Conservation (phyloP, 2,888 invertebrate species). For the Parapristionchus giblindavisi region DNA sequence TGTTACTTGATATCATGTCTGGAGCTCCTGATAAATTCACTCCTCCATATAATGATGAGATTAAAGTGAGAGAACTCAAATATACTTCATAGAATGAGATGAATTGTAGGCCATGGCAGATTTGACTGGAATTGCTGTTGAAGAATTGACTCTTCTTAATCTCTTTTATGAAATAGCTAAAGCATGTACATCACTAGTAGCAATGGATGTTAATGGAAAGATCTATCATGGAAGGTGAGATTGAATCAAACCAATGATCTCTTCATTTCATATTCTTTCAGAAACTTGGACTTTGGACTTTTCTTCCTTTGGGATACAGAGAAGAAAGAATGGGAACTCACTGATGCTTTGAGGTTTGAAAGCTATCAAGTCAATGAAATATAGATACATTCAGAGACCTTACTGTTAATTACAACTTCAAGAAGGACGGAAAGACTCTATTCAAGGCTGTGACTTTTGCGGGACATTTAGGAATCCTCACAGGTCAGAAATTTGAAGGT, state of each 20-base stretch:
- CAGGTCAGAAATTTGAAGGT: conserved; percentile 30
- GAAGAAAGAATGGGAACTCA: conserved; percentile 42
- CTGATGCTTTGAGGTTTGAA: conserved; percentile 40
- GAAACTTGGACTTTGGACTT: conserved; percentile 74
- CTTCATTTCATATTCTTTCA: neutral
- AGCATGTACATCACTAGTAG: conserved; percentile 75
- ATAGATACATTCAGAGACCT: conserved; percentile 41
- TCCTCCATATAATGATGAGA: neutral
- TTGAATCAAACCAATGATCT: neutral
- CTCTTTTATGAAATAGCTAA: conserved; percentile 75
- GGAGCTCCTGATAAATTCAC: neutral
- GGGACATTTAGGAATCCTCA: conserved; percentile 74
- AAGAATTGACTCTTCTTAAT: conserved; percentile 74
- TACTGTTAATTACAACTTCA: conserved; percentile 70
- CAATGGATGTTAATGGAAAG: conserved; percentile 70
- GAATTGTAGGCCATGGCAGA: conserved; percentile 43
- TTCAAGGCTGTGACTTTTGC: conserved; percentile 73
- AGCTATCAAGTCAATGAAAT: neutral
- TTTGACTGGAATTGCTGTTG: conserved; percentile 55
- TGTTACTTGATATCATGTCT: neutral
- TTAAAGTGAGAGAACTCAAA: neutral
- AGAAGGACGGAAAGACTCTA: conserved; percentile 69
- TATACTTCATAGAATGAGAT: neutral
- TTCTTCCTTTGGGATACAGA: conserved; percentile 46
- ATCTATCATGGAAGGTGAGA: conserved; percentile 73